These are phyloP conservation scores for Corvus hawaiiensis DNA, from an alignment of 2,113 vertebrate species.

Conservation along the genomic window DNA sequence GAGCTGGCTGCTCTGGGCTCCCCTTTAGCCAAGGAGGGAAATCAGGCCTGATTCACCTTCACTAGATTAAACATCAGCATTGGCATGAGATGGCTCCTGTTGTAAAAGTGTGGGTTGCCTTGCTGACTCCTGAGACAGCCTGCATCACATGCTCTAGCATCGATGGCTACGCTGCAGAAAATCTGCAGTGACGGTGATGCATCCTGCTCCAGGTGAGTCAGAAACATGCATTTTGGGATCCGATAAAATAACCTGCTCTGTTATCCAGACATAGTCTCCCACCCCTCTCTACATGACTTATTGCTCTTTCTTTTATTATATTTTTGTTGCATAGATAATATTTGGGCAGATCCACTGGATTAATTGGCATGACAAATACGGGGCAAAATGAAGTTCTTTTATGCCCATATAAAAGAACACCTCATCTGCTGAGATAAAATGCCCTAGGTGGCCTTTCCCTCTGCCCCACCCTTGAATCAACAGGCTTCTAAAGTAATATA, in stretches of 20 bases:
- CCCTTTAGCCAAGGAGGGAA: not conserved
- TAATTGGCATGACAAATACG: not conserved
- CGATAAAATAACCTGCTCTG: not conserved
- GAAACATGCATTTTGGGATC: not conserved
- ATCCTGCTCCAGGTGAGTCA: not conserved
- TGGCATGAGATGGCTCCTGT: not conserved
- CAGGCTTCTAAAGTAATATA: not conserved
- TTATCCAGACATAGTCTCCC: not conserved
- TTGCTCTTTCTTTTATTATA: not conserved
- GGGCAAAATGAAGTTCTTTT: not conserved
- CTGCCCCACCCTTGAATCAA: not conserved
- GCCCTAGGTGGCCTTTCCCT: not conserved
- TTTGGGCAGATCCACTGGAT: not conserved
- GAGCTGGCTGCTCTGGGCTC: not conserved
- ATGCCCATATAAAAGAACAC: not conserved
- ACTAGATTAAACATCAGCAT: not conserved
- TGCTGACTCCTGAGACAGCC: not conserved
- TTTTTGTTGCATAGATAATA: not conserved
- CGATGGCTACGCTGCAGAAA: fast-evolving
- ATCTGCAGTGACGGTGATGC: not conserved
- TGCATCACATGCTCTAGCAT: fast-evolving
- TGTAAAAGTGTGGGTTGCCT: not conserved
- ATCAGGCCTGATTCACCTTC: not conserved
- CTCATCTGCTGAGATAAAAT: not conserved
- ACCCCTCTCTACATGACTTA: not conserved